Evolutionary conservation across 2,888 invertebrate species (phyloP).

Genomic region (Drosophila robusta): DNA sequence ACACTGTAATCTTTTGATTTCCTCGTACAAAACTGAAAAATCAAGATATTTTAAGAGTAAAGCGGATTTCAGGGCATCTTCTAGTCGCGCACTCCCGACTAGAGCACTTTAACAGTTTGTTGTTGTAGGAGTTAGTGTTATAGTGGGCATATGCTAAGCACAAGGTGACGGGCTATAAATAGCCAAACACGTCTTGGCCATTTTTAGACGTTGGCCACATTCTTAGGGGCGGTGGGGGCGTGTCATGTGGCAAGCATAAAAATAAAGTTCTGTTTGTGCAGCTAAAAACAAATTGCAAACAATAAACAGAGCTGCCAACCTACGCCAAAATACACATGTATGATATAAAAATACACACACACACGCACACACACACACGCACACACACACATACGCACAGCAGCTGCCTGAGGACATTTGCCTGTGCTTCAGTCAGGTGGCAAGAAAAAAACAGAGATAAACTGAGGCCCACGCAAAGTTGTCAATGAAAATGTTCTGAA

Average conservation of each 20-base stretch:
- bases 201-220: conserved; percentile 55
- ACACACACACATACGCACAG: conserved; percentile 2
- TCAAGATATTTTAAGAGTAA: too few species aligned
- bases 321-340: conserved; percentile 40
- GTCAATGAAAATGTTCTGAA: conserved; percentile 38
- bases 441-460: conserved; percentile 3
- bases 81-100: neutral
- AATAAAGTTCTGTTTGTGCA: conserved; percentile 71
- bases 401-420: conserved; percentile 19
- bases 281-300: conserved; percentile 78
- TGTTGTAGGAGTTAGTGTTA: conserved; percentile 35
- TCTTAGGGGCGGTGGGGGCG: conserved; percentile 8
- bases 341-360: conserved; percentile 30
- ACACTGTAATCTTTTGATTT: too few species aligned
- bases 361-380: conserved; percentile 1
- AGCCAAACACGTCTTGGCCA: conserved; percentile 66
- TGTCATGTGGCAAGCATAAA: conserved; percentile 49
- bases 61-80: neutral
- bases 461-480: conserved; percentile 35
- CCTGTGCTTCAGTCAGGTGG: conserved; percentile 44
- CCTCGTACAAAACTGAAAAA: too few species aligned
- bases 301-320: conserved; percentile 64
- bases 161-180: conserved; percentile 61
- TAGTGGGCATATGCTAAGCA: conserved; percentile 48
- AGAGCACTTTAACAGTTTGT: neutral